These are phyloP conservation scores for Sebastes hubbsi DNA, from an alignment of 2,797 vertebrate genomes.

Conservation along the genomic window DNA sequence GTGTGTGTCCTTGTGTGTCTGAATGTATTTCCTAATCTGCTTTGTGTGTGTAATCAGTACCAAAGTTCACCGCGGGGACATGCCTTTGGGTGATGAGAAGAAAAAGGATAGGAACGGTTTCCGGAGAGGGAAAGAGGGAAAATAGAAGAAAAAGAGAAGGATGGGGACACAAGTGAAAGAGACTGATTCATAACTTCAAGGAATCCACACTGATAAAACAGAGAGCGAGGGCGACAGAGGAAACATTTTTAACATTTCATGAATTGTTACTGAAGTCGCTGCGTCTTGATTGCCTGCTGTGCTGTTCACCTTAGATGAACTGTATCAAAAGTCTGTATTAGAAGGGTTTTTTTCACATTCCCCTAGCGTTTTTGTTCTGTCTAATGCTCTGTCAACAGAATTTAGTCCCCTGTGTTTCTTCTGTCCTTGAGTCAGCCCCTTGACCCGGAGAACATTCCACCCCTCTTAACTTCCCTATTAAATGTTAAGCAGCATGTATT, in stretches of 20 bases:
- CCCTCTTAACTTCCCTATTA: neutral
- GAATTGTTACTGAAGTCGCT: constrained; percentile 26
- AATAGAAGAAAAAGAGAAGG: neutral
- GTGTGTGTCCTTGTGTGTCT: neutral
- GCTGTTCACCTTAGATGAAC: constrained; percentile 29
- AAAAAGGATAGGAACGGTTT: constrained; percentile 9
- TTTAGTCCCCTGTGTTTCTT: neutral
- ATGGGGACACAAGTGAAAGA: neutral
- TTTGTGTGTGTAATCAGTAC: constrained; percentile 32
- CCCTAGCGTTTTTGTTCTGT: neutral
- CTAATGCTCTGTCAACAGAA: neutral
- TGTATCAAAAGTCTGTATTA: neutral
- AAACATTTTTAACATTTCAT: constrained; percentile 21
- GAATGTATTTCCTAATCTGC: constrained; percentile 31
- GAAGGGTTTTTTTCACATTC: neutral
- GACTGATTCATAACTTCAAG: constrained; percentile 32
- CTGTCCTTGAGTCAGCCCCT: neutral
- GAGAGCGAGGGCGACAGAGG: neutral
- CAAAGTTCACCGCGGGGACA: constrained; percentile 46
- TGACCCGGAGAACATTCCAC: constrained; percentile 10
- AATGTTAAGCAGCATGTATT: constrained; percentile 22
- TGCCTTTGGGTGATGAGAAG: neutral
- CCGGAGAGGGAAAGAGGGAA: neutral
- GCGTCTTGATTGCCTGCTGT: constrained; percentile 15
- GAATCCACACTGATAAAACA: constrained; percentile 21